Percentiles rank a stretch among this genome's conserved stretches.
These are phyloP conservation scores for Listrodromus nycthemerus DNA, from an alignment of 2,888 invertebrate genomes.

Conservation along the genomic window DNA sequence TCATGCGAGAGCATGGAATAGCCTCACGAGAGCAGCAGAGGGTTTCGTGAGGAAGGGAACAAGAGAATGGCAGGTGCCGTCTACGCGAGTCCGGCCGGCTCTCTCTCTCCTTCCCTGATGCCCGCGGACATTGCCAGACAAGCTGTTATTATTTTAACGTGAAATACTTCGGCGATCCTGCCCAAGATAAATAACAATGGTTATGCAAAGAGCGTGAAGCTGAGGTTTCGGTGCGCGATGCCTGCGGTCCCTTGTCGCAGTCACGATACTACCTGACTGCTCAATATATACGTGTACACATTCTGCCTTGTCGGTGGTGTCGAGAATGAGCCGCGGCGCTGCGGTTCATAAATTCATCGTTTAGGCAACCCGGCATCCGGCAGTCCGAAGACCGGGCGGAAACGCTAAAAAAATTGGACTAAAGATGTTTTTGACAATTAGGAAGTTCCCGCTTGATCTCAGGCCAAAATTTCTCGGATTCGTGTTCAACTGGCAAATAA, in stretches of 20 bases:
- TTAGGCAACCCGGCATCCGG: not conserved
- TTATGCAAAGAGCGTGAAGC: slow-evolving; percentile 73
- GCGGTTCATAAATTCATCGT: slow-evolving; percentile 43
- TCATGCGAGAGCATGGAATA: too few relatives aligned
- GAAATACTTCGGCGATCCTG: slow-evolving; percentile 75
- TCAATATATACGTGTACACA: not conserved
- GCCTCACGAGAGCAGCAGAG: not conserved
- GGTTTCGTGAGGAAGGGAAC: slow-evolving; percentile 29
- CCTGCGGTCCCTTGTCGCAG: slow-evolving; percentile 33
- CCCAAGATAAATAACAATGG: slow-evolving; percentile 80
- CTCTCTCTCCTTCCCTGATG: slow-evolving; percentile 28
- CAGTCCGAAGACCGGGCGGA: not conserved
- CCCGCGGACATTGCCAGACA: slow-evolving; percentile 76
- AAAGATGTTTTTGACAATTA: not conserved
- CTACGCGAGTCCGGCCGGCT: slow-evolving; percentile 39
- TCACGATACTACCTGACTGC: slow-evolving; percentile 16
- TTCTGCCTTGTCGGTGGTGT: slow-evolving; percentile 31
- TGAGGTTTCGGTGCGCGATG: slow-evolving; percentile 58
- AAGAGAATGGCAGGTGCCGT: slow-evolving; percentile 57
- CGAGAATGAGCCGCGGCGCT: slow-evolving; percentile 43
- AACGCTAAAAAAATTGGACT: not conserved
- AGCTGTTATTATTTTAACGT: slow-evolving; percentile 80
- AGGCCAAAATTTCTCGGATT: not conserved
- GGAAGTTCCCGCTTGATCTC: not conserved
- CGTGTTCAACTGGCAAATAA: not conserved